Base-by-base conservation (phyloP, 2,797 vertebrate species). In the Gila robusta region DNA sequence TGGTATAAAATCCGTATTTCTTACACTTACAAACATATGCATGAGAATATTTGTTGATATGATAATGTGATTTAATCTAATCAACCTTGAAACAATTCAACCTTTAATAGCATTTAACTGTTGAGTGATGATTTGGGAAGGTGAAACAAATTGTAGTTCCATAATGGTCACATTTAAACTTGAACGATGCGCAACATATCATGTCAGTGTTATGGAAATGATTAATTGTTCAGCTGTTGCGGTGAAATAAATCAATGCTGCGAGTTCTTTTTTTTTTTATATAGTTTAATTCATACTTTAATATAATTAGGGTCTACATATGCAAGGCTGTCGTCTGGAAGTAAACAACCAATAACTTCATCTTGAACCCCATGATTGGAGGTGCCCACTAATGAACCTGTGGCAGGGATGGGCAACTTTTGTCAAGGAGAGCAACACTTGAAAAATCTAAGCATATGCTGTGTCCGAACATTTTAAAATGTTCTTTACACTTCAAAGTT, bases 21-120 rank as follows among this genome's bases (percentile, higher is more conserved):
- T 67, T 49, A 9, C 4, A 32, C 23, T 26, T 87, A 80, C 54
- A 49, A 49, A 78, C 64, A 56, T 80, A 7, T 91, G 89, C 91
- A 93, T 90, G 89, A 71, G 83, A 83, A 86, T 72, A 32, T 71
- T 85, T 74, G 49, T 35, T 49, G 62, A 72, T 52, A 41, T 71
- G 37, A 84, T 66, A 54, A 70, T 62, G 44, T 84, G 72, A 88
- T 77, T 39, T 79, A 88, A 67, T 74, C 44, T 56, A 80, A 66
- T 71, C 71, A 44, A 32, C 64, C 62, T 69, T 62, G 37, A 49
- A 71, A 47, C 49, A 76, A n/a, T 82, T 32, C 64, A 66, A 80
- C 10, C 54, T 54, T 39, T 17, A 37, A 72, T 32, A 84, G 28
- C 74, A 23, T 71, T 83, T 47, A 85, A 17, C 81, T 44, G 56